phyloP scores from a whole-genome alignment of 2,888 invertebrate genomes.

The Himalopsyche japonica region DNA sequence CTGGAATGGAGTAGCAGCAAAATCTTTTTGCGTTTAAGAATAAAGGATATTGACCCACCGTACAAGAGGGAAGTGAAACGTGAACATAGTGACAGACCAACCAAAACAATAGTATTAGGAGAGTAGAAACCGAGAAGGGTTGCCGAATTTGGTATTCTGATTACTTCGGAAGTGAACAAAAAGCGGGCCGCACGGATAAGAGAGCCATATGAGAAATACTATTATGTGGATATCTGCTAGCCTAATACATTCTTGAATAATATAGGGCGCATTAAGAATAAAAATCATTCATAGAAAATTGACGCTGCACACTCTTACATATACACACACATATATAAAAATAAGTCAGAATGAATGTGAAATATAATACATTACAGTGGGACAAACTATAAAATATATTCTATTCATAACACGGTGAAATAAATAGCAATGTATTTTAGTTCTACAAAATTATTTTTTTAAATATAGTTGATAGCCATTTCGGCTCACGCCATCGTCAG shows the following conservation, averaged over 20 bases:
- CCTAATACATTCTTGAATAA: neutral
- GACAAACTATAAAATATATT: no score
- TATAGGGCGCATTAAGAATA: neutral
- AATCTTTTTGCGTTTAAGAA: neutral
- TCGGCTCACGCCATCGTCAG: no score
- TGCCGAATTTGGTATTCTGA: conserved; percentile 12
- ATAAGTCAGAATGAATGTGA: no score
- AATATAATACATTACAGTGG: no score
- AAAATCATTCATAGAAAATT: neutral
- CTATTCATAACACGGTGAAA: no score
- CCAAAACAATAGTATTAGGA: neutral
- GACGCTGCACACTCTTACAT: no score
- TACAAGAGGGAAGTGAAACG: neutral
- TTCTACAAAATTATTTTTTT: no score
- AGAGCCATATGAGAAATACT: neutral
- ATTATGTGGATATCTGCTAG: neutral
- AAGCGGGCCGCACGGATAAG: neutral
- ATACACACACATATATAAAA: no score
- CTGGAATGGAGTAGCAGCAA: no score
- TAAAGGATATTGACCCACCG: neutral
- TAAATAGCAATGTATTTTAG: no score
- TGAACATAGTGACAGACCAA: neutral
- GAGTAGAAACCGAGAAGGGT: neutral
- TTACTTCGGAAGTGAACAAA: neutral
- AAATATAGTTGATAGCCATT: no score